Evolutionary conservation across 2,797 vertebrate genomes (phyloP), one percentile per base, ranked within the genome.

Genomic region (Micromesistius poutassou): DNA sequence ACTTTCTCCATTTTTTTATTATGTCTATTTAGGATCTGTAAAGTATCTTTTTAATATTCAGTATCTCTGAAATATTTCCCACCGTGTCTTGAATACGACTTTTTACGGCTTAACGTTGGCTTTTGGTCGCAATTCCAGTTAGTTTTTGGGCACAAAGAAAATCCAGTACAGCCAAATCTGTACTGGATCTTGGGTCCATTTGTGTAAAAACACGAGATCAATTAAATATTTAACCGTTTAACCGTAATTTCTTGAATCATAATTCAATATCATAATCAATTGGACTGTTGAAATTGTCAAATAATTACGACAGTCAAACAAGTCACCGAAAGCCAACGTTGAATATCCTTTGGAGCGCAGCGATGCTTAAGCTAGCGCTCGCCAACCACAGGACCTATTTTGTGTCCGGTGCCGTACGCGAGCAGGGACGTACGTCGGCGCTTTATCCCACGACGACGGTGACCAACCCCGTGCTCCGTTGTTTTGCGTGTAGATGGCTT

Each of bases 401-500:
- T 14, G 40, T 14, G 40, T 42, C 12, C 4, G 13, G 40, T 42
- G 40, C 40, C 12, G 40, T 71, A 72, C 4, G n/a, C 10, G 30
- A 22, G 14, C 33, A 30, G 75, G 40, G 0, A 5, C 38, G 40
- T 30, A 30, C 25, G 33, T 12, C 19, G 31, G 33, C 10, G 33
- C 0, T 42, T 73, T 71, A 28, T 78, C 19, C 3, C 19, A 40
- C 62, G 12, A 42, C 70, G 30, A 16, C 46, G 46, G 16, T 50
- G 14, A 87, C 85, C 80, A 81, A 88, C 78, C 75, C 30, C 75
- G n/a, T 83, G 73, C 86, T 85, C 76, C 68, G 7, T 90, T 92
- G 88, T 90, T 82, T 85, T 90, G 84, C 81, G 72, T 89, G 74
- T 96, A 99, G 98, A 99, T 96, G 95, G 96, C 90, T 99, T 95